A percentile compares a stretch with the other conserved stretches of the same genome.
Evolutionary conservation across 2,888 invertebrate genomes (phyloP).

Genomic region (Himalopsyche anomala): DNA sequence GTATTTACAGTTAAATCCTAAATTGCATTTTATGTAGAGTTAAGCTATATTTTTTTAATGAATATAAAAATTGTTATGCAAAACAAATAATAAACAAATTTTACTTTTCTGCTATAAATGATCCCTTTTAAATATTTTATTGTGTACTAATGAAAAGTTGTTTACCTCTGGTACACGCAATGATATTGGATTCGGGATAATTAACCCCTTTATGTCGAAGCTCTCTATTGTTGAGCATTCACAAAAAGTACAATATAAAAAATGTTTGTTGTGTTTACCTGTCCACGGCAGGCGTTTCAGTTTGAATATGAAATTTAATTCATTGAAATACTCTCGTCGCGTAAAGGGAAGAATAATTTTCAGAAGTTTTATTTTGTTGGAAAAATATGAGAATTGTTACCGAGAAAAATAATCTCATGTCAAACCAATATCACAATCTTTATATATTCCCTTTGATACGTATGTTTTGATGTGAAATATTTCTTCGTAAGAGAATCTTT

Average conservation of each 20-base stretch:
- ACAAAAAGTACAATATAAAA: slow-evolving; percentile 21
- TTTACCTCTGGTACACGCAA: background rate
- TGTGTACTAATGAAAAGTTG: background rate
- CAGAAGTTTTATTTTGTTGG: background rate
- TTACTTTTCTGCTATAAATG: no score
- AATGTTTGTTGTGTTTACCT: slow-evolving; percentile 14
- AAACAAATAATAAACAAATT: no score
- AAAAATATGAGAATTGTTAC: background rate
- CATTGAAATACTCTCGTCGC: background rate
- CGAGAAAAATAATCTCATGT: background rate
- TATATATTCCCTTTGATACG: no score
- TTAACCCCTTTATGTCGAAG: slow-evolving; percentile 16
- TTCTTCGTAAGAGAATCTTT: no score
- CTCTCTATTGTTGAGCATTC: slow-evolving; percentile 10
- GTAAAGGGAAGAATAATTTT: background rate
- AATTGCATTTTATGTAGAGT: no score
- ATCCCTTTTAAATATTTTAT: background rate
- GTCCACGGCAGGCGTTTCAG: slow-evolving; percentile 1
- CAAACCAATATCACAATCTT: no score
- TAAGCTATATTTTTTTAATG: no score
- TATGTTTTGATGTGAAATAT: no score
- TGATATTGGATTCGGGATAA: slow-evolving; percentile 13
- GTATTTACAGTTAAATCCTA: no score
- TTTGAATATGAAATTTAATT: slow-evolving; percentile 20
- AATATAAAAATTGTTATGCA: no score